Evolutionary conservation across 1,140 invertebrate genomes (phyloP).

Genomic region (Ceratoteleas bidentatus): DNA sequence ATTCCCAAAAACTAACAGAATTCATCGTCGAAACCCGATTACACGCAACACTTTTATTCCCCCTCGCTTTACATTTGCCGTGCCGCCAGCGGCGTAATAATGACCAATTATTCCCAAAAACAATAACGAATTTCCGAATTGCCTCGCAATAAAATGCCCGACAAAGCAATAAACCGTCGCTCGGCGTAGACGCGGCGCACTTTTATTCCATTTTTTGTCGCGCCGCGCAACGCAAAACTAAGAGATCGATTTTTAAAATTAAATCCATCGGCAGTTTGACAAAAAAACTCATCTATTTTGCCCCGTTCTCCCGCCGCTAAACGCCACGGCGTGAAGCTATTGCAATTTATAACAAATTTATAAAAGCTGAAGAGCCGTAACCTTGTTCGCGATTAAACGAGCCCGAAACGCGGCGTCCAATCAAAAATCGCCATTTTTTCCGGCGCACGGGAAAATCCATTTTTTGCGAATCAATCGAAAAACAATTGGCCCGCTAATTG

Average conservation of each 20-base stretch:
- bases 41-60: constrained; percentile 23
- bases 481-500: too few relatives aligned
- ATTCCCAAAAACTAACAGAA: constrained; percentile 13
- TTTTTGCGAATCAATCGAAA: neutral
- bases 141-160: constrained; percentile 35
- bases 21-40: constrained; percentile 32
- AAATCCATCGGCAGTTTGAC: constrained; percentile 58
- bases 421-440: constrained; percentile 10
- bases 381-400: constrained; percentile 28
- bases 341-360: constrained; percentile 56
- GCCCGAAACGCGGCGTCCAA: constrained; percentile 12
- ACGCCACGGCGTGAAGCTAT: constrained; percentile 37
- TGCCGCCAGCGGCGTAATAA: constrained; percentile 35
- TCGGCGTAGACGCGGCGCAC: constrained; percentile 35
- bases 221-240: constrained; percentile 17
- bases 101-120: constrained; percentile 49
- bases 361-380: constrained; percentile 35
- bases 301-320: constrained; percentile 40
- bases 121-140: constrained; percentile 45
- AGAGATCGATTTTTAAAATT: constrained; percentile 60
- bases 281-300: constrained; percentile 59
- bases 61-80: constrained; percentile 11
- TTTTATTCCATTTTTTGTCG: constrained; percentile 13
- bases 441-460: neutral
- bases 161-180: constrained; percentile 47